Base-by-base conservation (phyloP, 2,113 vertebrate genomes). In the Pachyramphus minor region DNA sequence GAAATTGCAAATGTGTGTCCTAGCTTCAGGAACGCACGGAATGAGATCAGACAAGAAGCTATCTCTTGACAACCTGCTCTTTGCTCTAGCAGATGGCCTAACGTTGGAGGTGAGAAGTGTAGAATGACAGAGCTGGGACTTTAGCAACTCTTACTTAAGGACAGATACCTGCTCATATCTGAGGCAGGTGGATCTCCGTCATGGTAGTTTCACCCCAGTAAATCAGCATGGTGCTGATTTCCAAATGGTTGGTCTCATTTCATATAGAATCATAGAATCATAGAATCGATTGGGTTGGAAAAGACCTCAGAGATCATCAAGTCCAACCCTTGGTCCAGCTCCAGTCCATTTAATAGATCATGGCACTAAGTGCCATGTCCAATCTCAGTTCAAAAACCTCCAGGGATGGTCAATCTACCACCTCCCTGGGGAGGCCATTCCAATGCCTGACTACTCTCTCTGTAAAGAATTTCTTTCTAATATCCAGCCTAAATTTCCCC, bases 41-140 rank as follows among this genome's bases (percentile, higher is more conserved):
- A 81, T 27, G 33, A 47, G 27, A 39, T 71, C 55, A 78, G 50
- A 49, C 0, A 14, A 68, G 77, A 72, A 75, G 30, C 39, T 71
- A 49, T 13, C 59, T 69, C 19, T 67, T 18, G 37, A 63, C 28
- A 76, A 30, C 33, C 21, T 53, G 25, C 41, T 92, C 59, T 73
- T 69, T 74, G n/a, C 63, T 80, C 44, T 55, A 59, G 55, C 47
- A 74, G 47, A 62, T 11, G 23, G 5, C 6, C 16, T 88, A 28
- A 33, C 0, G 0, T 21, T 39, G 21, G 33, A 56, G 35, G 17
- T 67, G 4, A 66, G 45, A 0, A 1, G 16, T 2, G 1, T 21
- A 31, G 44, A 85, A 69, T 33, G 41, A 14, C 30, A 63, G 75
- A 74, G 17, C 18, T 44, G 44, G 13, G 8, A 74, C n/a, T 14